These are phyloP conservation scores for Trichomalopsis sarcophagae DNA, from an alignment of 1,140 invertebrate genomes.

Conservation along the genomic window DNA sequence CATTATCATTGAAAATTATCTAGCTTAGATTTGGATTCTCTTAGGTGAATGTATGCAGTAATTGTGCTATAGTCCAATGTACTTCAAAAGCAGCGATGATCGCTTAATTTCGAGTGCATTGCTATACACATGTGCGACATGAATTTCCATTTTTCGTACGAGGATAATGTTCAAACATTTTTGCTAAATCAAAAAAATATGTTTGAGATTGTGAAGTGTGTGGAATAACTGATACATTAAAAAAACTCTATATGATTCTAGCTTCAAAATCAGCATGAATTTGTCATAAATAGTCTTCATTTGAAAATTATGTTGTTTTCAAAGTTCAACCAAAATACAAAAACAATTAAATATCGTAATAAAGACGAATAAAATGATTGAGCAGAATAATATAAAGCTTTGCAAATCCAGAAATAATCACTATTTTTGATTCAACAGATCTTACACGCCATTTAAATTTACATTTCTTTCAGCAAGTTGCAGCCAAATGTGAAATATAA, in stretches of 20 bases:
- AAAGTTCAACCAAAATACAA: too few species aligned
- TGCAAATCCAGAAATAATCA: conserved; percentile 12
- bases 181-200: background rate
- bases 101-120: conserved; percentile 6
- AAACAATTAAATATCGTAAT: background rate
- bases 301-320: background rate
- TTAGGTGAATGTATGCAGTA: conserved; percentile 24
- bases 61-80: conserved; percentile 20
- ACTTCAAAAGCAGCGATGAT: background rate
- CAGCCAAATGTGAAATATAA: background rate
- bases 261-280: background rate
- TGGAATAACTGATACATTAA: background rate
- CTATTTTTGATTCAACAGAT: conserved; percentile 22
- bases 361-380: background rate
- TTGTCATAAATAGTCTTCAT: background rate
- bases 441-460: conserved; percentile 9
- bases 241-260: conserved; percentile 25
- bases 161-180: conserved; percentile 7
- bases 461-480: conserved; percentile 40
- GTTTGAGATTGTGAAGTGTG: background rate
- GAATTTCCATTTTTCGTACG: background rate
- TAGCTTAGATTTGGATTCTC: conserved; percentile 44
- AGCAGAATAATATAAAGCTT: conserved; percentile 57
- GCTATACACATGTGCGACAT: background rate
- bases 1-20: conserved; percentile 26